These are phyloP conservation scores for Chaetodon trifasciatus DNA, from an alignment of 2,797 vertebrate genomes.

Conservation along the genomic window DNA sequence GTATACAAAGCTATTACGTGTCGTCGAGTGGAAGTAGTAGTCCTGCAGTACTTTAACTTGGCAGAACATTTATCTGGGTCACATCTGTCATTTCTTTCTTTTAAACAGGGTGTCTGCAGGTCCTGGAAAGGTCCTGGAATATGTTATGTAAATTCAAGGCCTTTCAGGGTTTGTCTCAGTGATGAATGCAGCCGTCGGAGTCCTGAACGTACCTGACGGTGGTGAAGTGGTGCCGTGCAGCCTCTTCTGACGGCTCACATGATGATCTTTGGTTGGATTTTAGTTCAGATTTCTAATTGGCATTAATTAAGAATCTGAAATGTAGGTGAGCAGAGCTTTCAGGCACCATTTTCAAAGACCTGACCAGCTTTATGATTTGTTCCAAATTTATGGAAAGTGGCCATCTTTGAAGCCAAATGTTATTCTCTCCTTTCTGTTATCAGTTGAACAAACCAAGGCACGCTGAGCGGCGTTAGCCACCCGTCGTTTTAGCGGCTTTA, in stretches of 20 bases:
- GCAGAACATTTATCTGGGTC: constrained; percentile 16
- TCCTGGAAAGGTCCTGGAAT: constrained; percentile 17
- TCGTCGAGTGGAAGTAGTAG: constrained; percentile 65
- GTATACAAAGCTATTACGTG: constrained; percentile 59
- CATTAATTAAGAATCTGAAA: background rate
- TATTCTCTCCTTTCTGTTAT: too few species aligned
- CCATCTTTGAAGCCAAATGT: constrained; percentile 10
- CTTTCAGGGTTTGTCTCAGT: background rate
- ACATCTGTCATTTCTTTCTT: background rate
- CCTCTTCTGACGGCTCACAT: background rate
- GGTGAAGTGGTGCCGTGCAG: too few species aligned
- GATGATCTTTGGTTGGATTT: background rate
- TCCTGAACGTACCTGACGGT: too few species aligned
- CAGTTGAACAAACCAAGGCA: too few species aligned
- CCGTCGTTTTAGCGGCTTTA: background rate
- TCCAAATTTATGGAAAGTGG: constrained; percentile 16
- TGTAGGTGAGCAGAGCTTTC: background rate
- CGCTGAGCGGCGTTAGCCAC: background rate
- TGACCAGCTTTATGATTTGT: background rate
- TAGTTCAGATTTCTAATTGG: background rate
- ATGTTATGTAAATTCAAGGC: background rate
- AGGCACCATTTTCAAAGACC: constrained; percentile 1
- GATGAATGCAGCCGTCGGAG: background rate
- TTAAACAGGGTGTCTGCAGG: constrained; percentile 35
- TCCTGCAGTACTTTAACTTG: constrained; percentile 28